Conservation (phyloP, 2,888 invertebrate genomes). For the Heterodera filipjevi region DNA sequence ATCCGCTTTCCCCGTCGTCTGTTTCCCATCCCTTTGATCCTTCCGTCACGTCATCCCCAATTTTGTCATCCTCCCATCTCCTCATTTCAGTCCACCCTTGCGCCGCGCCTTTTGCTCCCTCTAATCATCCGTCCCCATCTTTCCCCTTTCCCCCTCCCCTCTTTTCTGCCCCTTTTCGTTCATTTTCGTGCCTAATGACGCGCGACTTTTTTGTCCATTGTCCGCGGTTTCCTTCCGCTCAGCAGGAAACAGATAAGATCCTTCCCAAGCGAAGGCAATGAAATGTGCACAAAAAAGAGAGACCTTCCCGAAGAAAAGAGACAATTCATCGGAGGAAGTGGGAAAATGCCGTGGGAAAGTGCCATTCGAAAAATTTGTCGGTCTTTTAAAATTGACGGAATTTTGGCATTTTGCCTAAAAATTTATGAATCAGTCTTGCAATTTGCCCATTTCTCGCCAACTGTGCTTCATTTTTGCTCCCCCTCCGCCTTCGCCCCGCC, state of each 20-base stretch:
- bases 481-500: background rate
- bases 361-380: background rate
- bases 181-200: background rate
- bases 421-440: no score
- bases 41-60: constrained; percentile 11
- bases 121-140: constrained; percentile 21
- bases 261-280: background rate
- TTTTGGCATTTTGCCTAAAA: background rate
- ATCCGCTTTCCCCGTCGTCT: background rate
- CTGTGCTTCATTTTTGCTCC: no score
- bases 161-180: background rate
- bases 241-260: background rate
- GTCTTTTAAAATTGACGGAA: background rate
- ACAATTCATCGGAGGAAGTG: background rate
- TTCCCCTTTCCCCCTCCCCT: background rate
- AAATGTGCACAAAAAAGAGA: background rate
- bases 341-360: constrained; percentile 3
- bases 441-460: no score
- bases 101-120: background rate
- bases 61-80: background rate
- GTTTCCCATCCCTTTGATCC: background rate
- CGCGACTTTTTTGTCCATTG: constrained; percentile 7
- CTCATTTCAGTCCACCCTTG: background rate
- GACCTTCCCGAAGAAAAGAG: background rate
- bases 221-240: background rate